phyloP scores from a whole-genome alignment of 2,888 invertebrate species.

The Liopterus haemorrhoidalis region DNA sequence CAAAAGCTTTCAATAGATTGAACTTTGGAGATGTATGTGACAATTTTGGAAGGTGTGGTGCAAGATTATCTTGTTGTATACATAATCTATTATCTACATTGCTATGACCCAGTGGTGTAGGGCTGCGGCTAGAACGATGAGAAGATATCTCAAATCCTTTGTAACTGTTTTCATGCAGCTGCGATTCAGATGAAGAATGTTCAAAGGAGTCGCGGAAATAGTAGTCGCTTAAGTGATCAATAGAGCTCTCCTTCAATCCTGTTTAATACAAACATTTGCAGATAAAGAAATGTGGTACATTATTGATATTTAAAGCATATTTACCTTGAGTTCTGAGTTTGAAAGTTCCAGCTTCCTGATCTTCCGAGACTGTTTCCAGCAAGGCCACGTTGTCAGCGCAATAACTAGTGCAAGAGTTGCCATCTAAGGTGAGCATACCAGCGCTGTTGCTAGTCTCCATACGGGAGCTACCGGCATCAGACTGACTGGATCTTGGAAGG shows the following conservation, averaged over 20 bases:
- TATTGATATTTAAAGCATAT: too few species aligned
- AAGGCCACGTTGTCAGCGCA: slow-evolving; percentile 45
- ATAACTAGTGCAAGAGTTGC: slow-evolving; percentile 39
- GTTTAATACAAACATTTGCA: too few species aligned
- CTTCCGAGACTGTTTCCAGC: slow-evolving; percentile 65
- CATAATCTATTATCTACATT: slow-evolving; percentile 43
- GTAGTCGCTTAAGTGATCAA: slow-evolving; percentile 56
- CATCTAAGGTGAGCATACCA: slow-evolving; percentile 43
- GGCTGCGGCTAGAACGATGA: slow-evolving; percentile 48
- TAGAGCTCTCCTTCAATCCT: slow-evolving; percentile 45
- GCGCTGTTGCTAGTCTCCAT: slow-evolving; percentile 44
- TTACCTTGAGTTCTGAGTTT: slow-evolving; percentile 44
- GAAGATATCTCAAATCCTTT: slow-evolving; percentile 43
- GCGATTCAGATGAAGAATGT: slow-evolving; percentile 75
- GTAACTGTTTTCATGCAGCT: slow-evolving; percentile 50
- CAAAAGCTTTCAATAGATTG: slow-evolving; percentile 64
- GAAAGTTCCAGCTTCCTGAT: slow-evolving; percentile 51
- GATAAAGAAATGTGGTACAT: too few species aligned
- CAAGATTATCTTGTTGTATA: slow-evolving; percentile 36
- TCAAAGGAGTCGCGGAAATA: slow-evolving; percentile 70
- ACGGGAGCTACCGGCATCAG: slow-evolving; percentile 51
- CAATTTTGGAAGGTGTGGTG: slow-evolving; percentile 35
- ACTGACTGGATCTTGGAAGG: slow-evolving; percentile 77
- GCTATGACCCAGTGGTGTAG: slow-evolving; percentile 46
- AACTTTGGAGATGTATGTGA: slow-evolving; percentile 50